Base-by-base conservation (phyloP, 2,797 vertebrate genomes). In the Xenops minutus region DNA sequence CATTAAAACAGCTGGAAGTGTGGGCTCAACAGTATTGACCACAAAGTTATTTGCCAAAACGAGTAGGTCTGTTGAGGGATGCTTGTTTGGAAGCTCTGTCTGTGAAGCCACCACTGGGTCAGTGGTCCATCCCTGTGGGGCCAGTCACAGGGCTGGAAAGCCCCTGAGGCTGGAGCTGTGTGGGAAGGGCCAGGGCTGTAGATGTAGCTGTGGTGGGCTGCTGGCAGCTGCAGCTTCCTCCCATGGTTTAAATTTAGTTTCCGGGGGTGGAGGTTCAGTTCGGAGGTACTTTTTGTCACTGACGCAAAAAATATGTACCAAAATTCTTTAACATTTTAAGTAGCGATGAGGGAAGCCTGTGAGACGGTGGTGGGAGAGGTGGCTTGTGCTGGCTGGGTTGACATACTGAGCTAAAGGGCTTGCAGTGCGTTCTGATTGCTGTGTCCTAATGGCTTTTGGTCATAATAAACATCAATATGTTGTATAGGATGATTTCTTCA, bases 341-440 rank as follows among this genome's bases (percentile, higher is more conserved):
- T 34, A 58, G 43, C 21, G 6, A 1, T 20, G 30, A 3, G 63
- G 29, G 26, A 10, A 14, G 52, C 62, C 36, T 34, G 36, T 41
- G 16, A n/a, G 39, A 37, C 69, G 43, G 24, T 73, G 29, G n/a
- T 8, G 7, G 30, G 81, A 94, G 71, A 41, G 56, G 19, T 49
- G 17, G 15, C 5, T 67, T 22, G 15, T 76, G 68, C 39, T 36
- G 2, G 27, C 19, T 74, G 52, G 7, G 29, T 69, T 76, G 67
- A 12, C 22, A 20, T 23, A 68, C 76, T 44, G 83, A 80, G 68
- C 72, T 62, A 0, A 71, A 83, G n/a, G 14, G 52, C 67, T 59
- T 12, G 36, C 54, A 11, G 26, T 29, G 54, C 9, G 0, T 48
- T 26, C 78, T 36, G 34, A 37, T 56, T 1, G 0, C 69, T 36